Percentiles rank a stretch among this genome's conserved stretches.
Evolutionary conservation across 2,113 vertebrate genomes (phyloP).

Genomic region (Cichladusa arquata): DNA sequence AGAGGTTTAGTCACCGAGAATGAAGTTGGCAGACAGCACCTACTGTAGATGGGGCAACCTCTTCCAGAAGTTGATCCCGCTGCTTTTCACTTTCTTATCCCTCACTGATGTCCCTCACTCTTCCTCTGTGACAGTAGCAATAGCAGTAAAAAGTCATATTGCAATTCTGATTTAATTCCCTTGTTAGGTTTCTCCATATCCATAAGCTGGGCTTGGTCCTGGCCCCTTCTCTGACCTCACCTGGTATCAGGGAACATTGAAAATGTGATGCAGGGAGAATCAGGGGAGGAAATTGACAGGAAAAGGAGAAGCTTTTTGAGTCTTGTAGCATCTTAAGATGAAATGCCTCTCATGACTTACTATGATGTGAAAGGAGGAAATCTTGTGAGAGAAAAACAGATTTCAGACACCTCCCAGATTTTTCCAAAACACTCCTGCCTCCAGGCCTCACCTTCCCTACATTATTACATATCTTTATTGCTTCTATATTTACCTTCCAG

Average conservation of each 20-base stretch:
- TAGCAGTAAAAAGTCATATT: background rate
- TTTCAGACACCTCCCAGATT: background rate
- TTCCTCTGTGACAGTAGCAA: background rate
- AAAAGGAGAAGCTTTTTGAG: background rate
- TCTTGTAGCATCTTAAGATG: fast-evolving
- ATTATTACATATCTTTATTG: background rate
- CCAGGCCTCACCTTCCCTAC: background rate
- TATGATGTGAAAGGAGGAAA: background rate
- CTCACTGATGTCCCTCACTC: background rate
- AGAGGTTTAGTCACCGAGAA: background rate
- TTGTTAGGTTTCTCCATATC: background rate
- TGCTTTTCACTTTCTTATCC: background rate
- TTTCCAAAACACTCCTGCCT: background rate
- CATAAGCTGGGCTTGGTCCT: background rate
- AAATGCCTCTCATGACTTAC: background rate
- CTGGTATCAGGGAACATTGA: background rate
- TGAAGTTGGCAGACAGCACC: background rate
- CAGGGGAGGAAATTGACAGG: background rate
- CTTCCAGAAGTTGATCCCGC: background rate
- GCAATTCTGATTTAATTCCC: background rate
- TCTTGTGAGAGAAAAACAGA: background rate
- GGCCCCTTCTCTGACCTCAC: background rate
- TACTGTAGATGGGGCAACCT: background rate
- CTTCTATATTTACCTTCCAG: background rate
- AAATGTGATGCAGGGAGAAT: background rate